Conservation (phyloP, 2,797 vertebrate genomes). For the Hemitrygon akajei region DNA sequence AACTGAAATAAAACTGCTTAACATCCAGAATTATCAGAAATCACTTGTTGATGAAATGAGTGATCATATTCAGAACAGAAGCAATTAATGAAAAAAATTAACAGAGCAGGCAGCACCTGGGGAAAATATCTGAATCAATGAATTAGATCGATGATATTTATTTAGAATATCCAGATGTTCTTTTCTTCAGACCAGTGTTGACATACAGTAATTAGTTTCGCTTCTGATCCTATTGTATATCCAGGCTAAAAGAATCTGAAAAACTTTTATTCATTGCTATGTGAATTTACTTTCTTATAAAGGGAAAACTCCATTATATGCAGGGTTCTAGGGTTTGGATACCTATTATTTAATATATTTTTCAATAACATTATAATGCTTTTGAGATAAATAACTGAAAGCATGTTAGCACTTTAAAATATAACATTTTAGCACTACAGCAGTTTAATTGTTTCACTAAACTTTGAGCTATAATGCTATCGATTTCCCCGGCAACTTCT, state of each 20-base stretch:
- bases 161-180: background rate
- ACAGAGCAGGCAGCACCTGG: no score
- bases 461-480: background rate
- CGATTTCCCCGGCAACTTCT: background rate
- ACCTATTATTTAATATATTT: conserved; percentile 6
- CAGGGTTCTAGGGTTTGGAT: background rate
- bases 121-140: no score
- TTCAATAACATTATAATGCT: background rate
- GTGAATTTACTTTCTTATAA: background rate
- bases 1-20: background rate
- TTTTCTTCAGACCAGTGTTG: background rate
- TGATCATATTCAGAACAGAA: background rate
- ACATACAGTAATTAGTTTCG: background rate
- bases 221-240: background rate
- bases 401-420: no score
- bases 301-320: background rate
- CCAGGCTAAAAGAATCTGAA: background rate
- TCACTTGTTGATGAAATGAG: background rate
- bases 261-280: background rate
- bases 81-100: no score
- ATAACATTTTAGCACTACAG: background rate
- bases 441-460: background rate
- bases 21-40: background rate
- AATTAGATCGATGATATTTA: no score
- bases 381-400: background rate